Conservation (phyloP, 2,888 invertebrate genomes). For the Pycnomerus fuliginosus region DNA sequence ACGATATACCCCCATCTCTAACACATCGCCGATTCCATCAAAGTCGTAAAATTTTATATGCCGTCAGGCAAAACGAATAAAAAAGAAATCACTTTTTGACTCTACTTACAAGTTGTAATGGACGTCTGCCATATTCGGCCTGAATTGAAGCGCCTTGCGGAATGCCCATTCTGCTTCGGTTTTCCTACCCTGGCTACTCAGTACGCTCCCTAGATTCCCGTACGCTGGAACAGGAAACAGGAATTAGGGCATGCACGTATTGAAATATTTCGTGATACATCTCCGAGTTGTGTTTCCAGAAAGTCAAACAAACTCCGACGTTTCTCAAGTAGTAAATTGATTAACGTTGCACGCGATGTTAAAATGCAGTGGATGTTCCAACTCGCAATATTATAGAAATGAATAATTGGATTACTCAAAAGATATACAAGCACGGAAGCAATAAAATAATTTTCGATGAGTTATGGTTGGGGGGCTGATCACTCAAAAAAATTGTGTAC, state of each 20-base stretch:
- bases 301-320: conserved; percentile 44
- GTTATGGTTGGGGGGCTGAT: too few relatives aligned
- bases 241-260: conserved; percentile 7
- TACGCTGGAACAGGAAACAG: conserved; percentile 69
- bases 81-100: too few relatives aligned
- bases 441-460: too few relatives aligned
- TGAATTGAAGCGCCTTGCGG: conserved; percentile 82
- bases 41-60: conserved; percentile 16
- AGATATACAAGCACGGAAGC: conserved; percentile 20
- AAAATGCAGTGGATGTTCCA: conserved; percentile 39
- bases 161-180: conserved; percentile 91
- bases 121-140: conserved; percentile 98
- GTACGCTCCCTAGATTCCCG: conserved; percentile 94
- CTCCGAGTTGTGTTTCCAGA: conserved; percentile 33
- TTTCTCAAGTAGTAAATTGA: conserved; percentile 43
- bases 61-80: too few relatives aligned
- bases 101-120: conserved; percentile 97
- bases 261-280: conserved; percentile 24
- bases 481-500: too few relatives aligned
- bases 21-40: conserved; percentile 21
- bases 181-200: conserved; percentile 83
- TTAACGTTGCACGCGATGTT: conserved; percentile 44
- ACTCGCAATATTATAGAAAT: conserved; percentile 29
- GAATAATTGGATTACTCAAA: conserved; percentile 39
- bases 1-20: conserved; percentile 13